These are phyloP conservation scores for Stomatorhinus ivindoensis DNA, from an alignment of 2,113 vertebrate species.

Conservation along the genomic window DNA sequence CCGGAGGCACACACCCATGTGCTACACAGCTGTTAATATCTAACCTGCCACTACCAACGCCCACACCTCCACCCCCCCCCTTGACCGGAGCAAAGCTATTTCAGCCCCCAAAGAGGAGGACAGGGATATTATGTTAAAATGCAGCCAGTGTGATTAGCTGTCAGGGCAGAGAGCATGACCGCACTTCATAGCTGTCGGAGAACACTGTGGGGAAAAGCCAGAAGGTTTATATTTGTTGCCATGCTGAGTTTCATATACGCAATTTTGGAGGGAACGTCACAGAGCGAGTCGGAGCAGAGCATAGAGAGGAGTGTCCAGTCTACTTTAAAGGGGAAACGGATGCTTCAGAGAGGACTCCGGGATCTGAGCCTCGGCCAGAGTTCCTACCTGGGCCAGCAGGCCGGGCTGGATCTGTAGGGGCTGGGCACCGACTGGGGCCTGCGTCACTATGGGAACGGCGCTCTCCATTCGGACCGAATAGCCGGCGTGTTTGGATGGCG, in stretches of 20 bases:
- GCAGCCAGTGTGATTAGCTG: background rate
- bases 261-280: background rate
- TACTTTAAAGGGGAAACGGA: background rate
- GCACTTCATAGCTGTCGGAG: background rate
- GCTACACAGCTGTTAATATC: background rate
- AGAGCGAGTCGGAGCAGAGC: background rate
- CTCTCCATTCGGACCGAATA: constrained; percentile 98
- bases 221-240: background rate
- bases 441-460: constrained; percentile 95
- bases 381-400: constrained; percentile 88
- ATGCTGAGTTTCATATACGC: background rate
- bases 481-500: constrained; percentile 90
- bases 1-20: background rate
- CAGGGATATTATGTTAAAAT: background rate
- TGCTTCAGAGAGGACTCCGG: background rate
- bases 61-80: background rate
- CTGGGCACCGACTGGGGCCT: constrained; percentile 85
- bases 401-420: constrained; percentile 95
- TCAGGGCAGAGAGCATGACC: background rate
- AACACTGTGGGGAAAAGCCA: background rate
- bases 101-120: background rate
- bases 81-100: background rate
- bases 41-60: background rate
- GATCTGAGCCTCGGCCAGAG: background rate
- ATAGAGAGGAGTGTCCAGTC: background rate